phyloP scores from a whole-genome alignment of 2,797 vertebrate genomes.

The Parauchenoglanis punctatus region DNA sequence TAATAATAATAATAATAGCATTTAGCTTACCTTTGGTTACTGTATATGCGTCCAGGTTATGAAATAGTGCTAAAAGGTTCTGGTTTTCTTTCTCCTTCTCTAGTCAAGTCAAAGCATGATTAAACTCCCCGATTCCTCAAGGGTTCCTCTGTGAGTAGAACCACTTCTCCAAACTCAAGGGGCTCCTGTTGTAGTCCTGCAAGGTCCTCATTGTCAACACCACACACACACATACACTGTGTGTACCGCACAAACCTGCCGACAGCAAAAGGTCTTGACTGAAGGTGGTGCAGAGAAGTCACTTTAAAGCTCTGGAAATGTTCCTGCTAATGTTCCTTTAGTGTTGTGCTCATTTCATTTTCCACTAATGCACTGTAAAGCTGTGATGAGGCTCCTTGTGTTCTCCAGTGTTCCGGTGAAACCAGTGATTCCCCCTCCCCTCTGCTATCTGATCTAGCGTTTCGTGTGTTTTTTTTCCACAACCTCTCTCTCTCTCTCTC shows the following conservation, averaged over 20 bases:
- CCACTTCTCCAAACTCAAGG: conserved; percentile 64
- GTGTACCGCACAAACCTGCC: not conserved
- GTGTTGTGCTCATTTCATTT: conserved; percentile 24
- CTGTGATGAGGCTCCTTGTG: conserved; percentile 37
- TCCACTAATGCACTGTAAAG: conserved; percentile 37
- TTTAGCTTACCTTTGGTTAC: conserved; percentile 51
- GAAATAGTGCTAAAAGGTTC: not conserved
- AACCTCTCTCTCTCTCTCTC: conserved; percentile 45
- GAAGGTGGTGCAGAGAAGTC: conserved; percentile 27
- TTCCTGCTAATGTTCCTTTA: conserved; percentile 37
- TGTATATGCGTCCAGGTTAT: conserved; percentile 12
- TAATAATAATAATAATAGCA: not conserved
- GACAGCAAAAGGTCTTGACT: conserved; percentile 23
- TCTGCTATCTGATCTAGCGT: conserved; percentile 24
- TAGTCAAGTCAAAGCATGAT: conserved; percentile 68
- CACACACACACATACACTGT: conserved; percentile 11
- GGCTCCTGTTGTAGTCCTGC: conserved; percentile 59
- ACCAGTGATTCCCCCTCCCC: conserved; percentile 42
- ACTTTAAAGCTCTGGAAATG: conserved; percentile 36
- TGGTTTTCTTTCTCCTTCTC: not conserved
- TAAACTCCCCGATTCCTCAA: conserved; percentile 49
- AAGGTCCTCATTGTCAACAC: conserved; percentile 65
- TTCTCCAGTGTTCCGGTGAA: conserved; percentile 41
- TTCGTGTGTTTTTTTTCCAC: not conserved
- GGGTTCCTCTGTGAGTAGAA: conserved; percentile 62